Percentiles rank a stretch among this genome's conserved stretches.
These are phyloP conservation scores for Aselliscus stoliczkanus DNA, from an alignment of 2,797 vertebrate genomes.

Conservation along the genomic window DNA sequence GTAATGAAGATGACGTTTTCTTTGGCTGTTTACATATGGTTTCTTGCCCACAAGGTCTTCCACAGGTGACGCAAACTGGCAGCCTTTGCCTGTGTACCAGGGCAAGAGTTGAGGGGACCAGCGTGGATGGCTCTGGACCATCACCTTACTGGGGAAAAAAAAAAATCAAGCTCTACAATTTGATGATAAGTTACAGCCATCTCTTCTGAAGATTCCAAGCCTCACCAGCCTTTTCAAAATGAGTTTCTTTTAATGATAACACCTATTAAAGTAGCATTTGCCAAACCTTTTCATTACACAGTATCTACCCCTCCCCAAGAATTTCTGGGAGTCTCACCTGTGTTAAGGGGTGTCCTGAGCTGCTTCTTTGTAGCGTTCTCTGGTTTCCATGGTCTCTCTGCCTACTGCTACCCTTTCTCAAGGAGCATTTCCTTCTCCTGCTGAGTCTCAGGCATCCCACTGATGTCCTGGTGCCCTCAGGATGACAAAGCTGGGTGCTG, in stretches of 20 bases:
- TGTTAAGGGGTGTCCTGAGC: not conserved
- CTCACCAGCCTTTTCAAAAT: not conserved
- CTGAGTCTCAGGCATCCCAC: not conserved
- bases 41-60: not conserved
- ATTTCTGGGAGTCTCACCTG: not conserved
- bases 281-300: not conserved
- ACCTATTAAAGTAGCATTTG: not conserved
- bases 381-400: not conserved
- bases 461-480: not conserved
- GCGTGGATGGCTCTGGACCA: not conserved
- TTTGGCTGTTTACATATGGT: not conserved
- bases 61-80: not conserved
- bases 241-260: not conserved
- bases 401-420: not conserved
- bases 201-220: not conserved
- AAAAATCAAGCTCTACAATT: not conserved
- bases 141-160: not conserved
- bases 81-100: not conserved
- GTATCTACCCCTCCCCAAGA: not conserved
- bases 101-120: not conserved
- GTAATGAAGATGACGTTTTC: not conserved
- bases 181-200: not conserved
- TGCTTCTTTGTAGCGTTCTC: not conserved
- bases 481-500: not conserved
- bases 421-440: not conserved